A percentile compares a stretch with the other conserved stretches of the same genome.
phyloP scores from a whole-genome alignment of 2,113 vertebrate genomes.

The Hemiprocne comata region DNA sequence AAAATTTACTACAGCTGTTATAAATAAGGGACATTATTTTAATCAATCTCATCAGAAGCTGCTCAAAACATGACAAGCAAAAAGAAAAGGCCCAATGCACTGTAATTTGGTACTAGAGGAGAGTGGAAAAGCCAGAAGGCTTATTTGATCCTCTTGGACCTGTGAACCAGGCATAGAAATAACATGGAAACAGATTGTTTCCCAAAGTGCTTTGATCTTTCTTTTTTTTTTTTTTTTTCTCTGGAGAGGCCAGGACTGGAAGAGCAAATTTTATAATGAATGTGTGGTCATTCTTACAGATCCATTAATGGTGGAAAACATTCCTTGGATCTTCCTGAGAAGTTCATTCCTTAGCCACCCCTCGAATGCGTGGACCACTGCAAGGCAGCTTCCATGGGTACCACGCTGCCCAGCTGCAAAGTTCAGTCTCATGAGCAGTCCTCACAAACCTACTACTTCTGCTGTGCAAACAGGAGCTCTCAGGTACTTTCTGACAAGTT shows the following conservation, averaged over 20 bases:
- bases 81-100: neutral
- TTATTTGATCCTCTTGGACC: neutral
- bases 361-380: neutral
- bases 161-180: neutral
- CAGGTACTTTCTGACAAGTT: neutral
- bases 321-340: neutral
- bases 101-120: neutral
- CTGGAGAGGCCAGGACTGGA: neutral
- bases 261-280: neutral
- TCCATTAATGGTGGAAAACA: neutral
- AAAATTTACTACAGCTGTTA: slow-evolving; percentile 3
- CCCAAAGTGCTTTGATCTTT: neutral
- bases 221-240: neutral
- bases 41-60: neutral
- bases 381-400: neutral
- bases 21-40: slow-evolving; percentile 8
- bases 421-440: neutral
- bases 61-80: neutral
- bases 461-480: neutral
- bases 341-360: neutral
- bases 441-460: neutral
- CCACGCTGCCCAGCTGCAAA: neutral
- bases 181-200: neutral
- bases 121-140: neutral
- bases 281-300: neutral